A percentile compares a stretch with the other conserved stretches of the same genome.
phyloP scores from a whole-genome alignment of 2,113 vertebrate genomes.

The Suricata suricatta region DNA sequence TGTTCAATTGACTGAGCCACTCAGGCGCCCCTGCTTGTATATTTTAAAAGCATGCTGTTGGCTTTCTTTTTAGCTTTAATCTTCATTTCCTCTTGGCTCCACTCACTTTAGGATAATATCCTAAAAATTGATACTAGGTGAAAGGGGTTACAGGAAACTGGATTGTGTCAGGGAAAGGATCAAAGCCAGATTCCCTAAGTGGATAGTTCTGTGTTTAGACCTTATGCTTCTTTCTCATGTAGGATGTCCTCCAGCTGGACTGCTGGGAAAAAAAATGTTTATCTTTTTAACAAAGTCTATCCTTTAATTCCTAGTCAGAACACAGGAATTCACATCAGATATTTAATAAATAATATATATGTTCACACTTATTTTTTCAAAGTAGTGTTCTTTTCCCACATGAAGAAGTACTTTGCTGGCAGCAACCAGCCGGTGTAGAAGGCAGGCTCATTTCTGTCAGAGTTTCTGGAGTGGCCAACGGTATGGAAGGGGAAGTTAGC shows the following conservation, averaged over 20 bases:
- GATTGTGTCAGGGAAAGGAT: slow-evolving; percentile 28
- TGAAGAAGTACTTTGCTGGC: not conserved
- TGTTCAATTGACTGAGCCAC: no score
- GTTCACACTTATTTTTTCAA: not conserved
- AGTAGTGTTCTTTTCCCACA: not conserved
- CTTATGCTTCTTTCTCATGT: slow-evolving; percentile 4
- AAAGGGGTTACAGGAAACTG: slow-evolving; percentile 25
- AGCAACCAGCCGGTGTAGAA: not conserved
- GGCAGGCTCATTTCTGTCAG: not conserved
- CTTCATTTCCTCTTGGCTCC: slow-evolving; percentile 54
- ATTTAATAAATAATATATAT: slow-evolving; percentile 17
- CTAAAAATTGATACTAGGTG: slow-evolving; percentile 39
- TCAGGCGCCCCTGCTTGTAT: no score
- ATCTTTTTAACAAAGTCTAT: slow-evolving; percentile 29
- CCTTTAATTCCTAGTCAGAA: slow-evolving; percentile 50
- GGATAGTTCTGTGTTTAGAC: slow-evolving; percentile 43
- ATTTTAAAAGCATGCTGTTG: slow-evolving; percentile 6
- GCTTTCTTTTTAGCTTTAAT: slow-evolving; percentile 57
- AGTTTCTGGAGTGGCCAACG: not conserved
- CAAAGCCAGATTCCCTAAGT: slow-evolving; percentile 46
- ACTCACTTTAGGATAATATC: slow-evolving; percentile 32
- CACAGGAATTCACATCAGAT: slow-evolving; percentile 32
- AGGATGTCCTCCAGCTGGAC: slow-evolving; percentile 21
- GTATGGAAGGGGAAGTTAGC: not conserved
- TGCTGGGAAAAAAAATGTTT: slow-evolving; percentile 14